A percentile compares a stretch with the other conserved stretches of the same genome.
These are phyloP conservation scores for Clupea harengus DNA, from an alignment of 2,113 vertebrate species.

Conservation along the genomic window DNA sequence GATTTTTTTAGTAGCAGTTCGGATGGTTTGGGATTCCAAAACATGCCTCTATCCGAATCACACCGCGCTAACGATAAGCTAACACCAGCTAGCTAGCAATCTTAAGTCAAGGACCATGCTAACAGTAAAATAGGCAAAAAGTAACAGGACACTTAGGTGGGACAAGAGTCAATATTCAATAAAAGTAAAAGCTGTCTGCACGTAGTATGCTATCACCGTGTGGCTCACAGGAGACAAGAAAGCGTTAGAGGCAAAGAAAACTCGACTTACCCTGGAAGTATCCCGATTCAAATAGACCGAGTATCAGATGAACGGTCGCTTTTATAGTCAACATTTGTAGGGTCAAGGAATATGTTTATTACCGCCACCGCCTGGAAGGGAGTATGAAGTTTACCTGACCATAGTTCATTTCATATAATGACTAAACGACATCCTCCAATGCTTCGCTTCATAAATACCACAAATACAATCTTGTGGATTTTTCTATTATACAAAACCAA, in stretches of 20 bases:
- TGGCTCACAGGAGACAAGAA: background rate
- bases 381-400: background rate
- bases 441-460: no score
- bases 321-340: background rate
- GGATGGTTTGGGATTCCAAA: background rate
- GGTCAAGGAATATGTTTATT: background rate
- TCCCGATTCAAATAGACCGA: background rate
- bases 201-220: background rate
- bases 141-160: background rate
- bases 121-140: background rate
- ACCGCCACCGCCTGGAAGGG: background rate
- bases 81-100: background rate
- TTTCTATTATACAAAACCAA: no score
- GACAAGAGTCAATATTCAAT: background rate
- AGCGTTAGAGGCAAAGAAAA: no score
- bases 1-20: background rate
- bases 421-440: no score
- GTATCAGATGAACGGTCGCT: background rate
- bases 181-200: background rate
- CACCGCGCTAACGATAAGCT: background rate
- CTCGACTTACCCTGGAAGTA: background rate
- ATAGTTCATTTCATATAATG: no score
- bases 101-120: background rate
- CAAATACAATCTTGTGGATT: no score
- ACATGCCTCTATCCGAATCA: background rate